phyloP scores from a whole-genome alignment of 2,888 invertebrate genomes.

The Lumbricus terrestris region DNA sequence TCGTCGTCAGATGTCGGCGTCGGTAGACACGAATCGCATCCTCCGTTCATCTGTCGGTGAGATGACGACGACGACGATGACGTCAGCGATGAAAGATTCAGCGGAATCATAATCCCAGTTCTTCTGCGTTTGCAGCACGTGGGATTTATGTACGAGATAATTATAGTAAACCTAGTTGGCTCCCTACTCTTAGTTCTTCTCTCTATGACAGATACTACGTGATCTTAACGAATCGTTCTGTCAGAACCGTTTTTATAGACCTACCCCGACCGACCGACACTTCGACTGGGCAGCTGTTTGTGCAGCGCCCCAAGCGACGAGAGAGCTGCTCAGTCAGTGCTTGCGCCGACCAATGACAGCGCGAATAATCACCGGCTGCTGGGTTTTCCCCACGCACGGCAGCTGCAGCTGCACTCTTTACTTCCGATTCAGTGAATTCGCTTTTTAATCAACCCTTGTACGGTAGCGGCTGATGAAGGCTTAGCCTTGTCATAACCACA shows the following conservation, averaged over 20 bases:
- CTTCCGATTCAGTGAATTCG: not conserved
- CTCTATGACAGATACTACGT: not conserved
- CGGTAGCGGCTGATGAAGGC: too few species aligned
- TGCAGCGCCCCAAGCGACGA: not conserved
- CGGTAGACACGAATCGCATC: not conserved
- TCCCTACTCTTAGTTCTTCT: not conserved
- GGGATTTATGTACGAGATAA: too few species aligned
- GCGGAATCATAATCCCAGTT: not conserved
- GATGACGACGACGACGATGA: too few species aligned
- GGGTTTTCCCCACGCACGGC: not conserved
- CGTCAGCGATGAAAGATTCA: not conserved
- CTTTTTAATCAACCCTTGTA: too few species aligned
- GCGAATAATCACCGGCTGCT: not conserved
- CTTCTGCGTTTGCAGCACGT: not conserved
- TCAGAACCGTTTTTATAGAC: not conserved
- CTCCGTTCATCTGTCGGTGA: not conserved
- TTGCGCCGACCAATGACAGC: not conserved
- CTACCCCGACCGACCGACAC: not conserved
- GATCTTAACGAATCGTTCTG: not conserved
- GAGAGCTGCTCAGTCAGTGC: too few species aligned
- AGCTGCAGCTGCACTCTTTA: not conserved
- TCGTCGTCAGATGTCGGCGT: not conserved
- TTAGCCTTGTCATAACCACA: too few species aligned
- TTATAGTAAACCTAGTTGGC: not conserved
- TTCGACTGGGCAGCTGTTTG: too few species aligned